These are phyloP conservation scores for Xanthorhoe spadicearia DNA, from an alignment of 2,888 invertebrate genomes.

Conservation along the genomic window DNA sequence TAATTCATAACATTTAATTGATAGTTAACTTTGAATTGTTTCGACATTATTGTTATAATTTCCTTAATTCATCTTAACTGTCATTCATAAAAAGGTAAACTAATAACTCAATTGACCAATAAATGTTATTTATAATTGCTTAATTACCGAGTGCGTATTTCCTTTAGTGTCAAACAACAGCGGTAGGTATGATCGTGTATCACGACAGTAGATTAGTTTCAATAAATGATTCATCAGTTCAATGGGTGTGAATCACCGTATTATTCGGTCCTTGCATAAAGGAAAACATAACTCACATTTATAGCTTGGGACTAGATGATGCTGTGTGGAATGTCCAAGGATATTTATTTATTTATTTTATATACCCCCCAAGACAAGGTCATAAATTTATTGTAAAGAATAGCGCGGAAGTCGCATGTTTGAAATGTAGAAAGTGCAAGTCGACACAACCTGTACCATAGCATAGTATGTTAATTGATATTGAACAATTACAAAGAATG, in stretches of 20 bases:
- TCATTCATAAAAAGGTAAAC: slow-evolving; percentile 24
- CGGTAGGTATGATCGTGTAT: slow-evolving; percentile 5
- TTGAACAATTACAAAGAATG: slow-evolving; percentile 61
- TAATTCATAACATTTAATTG: not conserved
- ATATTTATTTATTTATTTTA: slow-evolving; percentile 51
- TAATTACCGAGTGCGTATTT: slow-evolving; percentile 24
- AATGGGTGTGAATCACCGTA: slow-evolving; percentile 63
- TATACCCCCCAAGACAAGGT: slow-evolving; percentile 52
- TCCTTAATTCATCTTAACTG: not conserved
- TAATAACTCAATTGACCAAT: slow-evolving; percentile 29
- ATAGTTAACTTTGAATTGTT: not conserved
- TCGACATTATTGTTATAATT: not conserved
- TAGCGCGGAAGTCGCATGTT: slow-evolving; percentile 68
- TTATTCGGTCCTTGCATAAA: slow-evolving; percentile 66
- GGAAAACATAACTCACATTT: too few relatives aligned
- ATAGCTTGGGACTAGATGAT: too few relatives aligned
- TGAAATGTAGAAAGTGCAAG: slow-evolving; percentile 77
- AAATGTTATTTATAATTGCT: slow-evolving; percentile 27
- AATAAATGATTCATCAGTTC: slow-evolving; percentile 63
- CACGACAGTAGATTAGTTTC: slow-evolving; percentile 30
- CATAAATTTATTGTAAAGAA: slow-evolving; percentile 64
- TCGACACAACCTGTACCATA: slow-evolving; percentile 61
- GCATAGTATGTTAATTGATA: slow-evolving; percentile 72
- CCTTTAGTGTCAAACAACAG: slow-evolving; percentile 18
- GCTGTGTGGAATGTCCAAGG: too few relatives aligned